Evolutionary conservation across 1,140 invertebrate genomes (phyloP), one percentile per base, ranked within the genome.

Genomic region (Drosophila sproati): DNA sequence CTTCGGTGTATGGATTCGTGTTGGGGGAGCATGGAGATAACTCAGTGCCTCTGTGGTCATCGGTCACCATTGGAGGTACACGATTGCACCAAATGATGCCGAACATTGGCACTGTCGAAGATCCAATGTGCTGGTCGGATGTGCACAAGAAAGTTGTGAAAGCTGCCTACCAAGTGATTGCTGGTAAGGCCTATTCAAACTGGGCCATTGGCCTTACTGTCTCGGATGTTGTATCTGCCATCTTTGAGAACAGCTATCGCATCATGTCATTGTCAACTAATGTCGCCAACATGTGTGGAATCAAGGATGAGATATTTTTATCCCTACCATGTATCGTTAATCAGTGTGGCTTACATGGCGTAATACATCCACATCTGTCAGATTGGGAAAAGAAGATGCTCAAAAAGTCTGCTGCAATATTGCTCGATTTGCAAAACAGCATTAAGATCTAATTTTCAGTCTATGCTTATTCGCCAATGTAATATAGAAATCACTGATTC

Each of bases 151-250:
- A 96, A 66, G 97, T 98, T 0, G 95, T 98, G 1, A 92, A 95
- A 69, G 96, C 96, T 78, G 96, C 96, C 2, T 97, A 97, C 89
- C 95, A 97, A 88, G 95, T 97, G 5, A 97, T 97, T 82, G 95
- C 95, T 80, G 93, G 97, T 48, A 97, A 97, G 88, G 96, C 96
- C 1, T 97, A 97, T 93, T 97, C 96, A 0, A 97, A 96, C 31
- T 97, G 96, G 96, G 96, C 96, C 3, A 96, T 97, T 78, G 96
- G 96, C 3, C 93, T 98, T 3, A 96, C 96, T 75, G 94, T 96
- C 0, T 94, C 96, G 0, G 94, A 95, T 71, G 93, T 98, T 10
- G 94, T 94, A 10, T 93, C 94, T 6, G 94, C 95, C 10, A 95
- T 98, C n/a, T 94, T 95, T 55, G 97, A 98, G 88, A 94, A 94